phyloP scores from a whole-genome alignment of 2,113 vertebrate species.

The Pygoscelis antarcticus region DNA sequence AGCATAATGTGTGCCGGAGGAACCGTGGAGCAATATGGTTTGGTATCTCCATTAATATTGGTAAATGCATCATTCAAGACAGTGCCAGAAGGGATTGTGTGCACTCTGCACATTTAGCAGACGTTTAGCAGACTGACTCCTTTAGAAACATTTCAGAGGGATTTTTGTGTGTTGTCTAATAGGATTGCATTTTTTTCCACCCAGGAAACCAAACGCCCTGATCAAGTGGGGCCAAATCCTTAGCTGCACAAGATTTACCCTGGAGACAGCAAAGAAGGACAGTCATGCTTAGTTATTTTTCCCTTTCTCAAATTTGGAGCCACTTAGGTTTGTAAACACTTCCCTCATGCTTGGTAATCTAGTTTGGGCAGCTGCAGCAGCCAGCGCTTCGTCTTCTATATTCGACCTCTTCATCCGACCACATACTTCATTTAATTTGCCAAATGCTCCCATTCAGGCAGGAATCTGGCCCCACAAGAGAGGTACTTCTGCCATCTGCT shows the following conservation, averaged over 20 bases:
- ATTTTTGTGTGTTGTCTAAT: conserved; percentile 45
- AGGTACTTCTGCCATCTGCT: conserved; percentile 55
- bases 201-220: conserved; percentile 22
- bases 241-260: not conserved
- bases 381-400: conserved; percentile 39
- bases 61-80: conserved; percentile 39
- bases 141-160: conserved; percentile 37
- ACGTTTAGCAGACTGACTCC: conserved; percentile 34
- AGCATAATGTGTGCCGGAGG: conserved; percentile 27
- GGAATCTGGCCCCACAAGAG: conserved; percentile 34
- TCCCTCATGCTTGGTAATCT: conserved; percentile 51
- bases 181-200: not conserved
- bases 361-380: conserved; percentile 59
- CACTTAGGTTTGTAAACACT: conserved; percentile 13
- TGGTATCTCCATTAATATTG: conserved; percentile 53
- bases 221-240: not conserved
- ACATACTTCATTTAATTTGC: conserved; percentile 64
- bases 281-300: not conserved
- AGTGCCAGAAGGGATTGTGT: conserved; percentile 44
- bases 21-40: conserved; percentile 39
- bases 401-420: conserved; percentile 44
- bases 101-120: conserved; percentile 44
- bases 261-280: not conserved
- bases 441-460: conserved; percentile 62
- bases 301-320: not conserved